Conservation (phyloP, 2,888 invertebrate species). For the Perdita meconis region DNA sequence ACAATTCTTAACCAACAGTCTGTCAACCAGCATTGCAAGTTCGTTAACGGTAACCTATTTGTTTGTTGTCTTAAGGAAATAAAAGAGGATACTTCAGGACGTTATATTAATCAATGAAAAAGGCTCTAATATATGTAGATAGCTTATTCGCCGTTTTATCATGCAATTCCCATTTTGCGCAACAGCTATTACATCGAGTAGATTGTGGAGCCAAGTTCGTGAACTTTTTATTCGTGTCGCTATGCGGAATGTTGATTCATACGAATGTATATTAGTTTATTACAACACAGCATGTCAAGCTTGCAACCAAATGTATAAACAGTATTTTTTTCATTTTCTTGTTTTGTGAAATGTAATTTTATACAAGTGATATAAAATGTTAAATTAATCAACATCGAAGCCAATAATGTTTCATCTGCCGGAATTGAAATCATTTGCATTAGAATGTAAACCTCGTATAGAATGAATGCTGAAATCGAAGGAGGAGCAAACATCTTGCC, state of each 20-base stretch:
- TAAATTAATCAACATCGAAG: slow-evolving; percentile 18
- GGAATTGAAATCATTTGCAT: slow-evolving; percentile 19
- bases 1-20: slow-evolving; percentile 42
- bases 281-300: background rate
- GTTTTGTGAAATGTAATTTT: background rate
- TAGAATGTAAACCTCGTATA: slow-evolving; percentile 1
- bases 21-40: slow-evolving; percentile 19
- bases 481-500: slow-evolving; percentile 12
- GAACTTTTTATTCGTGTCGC: slow-evolving; percentile 3
- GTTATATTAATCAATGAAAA: too few species aligned
- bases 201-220: slow-evolving; percentile 19
- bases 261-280: slow-evolving; percentile 23
- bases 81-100: background rate
- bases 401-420: background rate
- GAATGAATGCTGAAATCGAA: slow-evolving; percentile 12
- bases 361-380: background rate
- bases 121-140: too few species aligned
- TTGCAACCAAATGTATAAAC: slow-evolving; percentile 1
- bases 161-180: slow-evolving; percentile 1
- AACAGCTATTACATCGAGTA: slow-evolving; percentile 10
- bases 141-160: slow-evolving; percentile 5
- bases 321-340: background rate
- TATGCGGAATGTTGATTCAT: slow-evolving; percentile 19
- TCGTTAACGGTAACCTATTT: slow-evolving; percentile 3
- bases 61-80: background rate